Conservation (phyloP, 35 echinoderm and acorn worm species). For the Chiridota heheva region DNA sequence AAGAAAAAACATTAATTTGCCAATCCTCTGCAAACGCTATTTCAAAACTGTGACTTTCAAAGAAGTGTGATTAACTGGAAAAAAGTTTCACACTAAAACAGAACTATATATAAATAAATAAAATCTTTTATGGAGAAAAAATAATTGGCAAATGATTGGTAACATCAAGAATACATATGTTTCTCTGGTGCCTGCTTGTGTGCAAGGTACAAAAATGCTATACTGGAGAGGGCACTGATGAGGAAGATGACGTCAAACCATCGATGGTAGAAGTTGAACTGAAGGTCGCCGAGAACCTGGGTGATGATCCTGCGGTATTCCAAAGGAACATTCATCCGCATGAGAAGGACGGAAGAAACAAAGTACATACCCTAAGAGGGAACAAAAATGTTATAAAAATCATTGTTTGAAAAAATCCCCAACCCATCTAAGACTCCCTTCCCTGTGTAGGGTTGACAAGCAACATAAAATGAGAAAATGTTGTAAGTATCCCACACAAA, state of each 20-base stretch:
- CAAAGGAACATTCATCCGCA: slow-evolving; percentile 96
- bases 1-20: no score
- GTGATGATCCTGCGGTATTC: slow-evolving; percentile 96
- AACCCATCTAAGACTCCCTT: neutral
- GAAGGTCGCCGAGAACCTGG: slow-evolving; percentile 90
- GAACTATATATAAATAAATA: no score
- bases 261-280: slow-evolving; percentile 99
- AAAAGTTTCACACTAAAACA: no score
- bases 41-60: no score
- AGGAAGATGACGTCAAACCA: slow-evolving; percentile 99
- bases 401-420: neutral
- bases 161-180: slow-evolving; percentile 24
- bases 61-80: no score
- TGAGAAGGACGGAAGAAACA: slow-evolving; percentile 87
- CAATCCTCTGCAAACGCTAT: no score
- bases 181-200: slow-evolving; percentile 97
- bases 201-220: slow-evolving; percentile 87
- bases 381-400: slow-evolving; percentile 13
- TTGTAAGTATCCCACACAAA: no score
- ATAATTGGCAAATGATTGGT: no score
- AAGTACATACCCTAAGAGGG: slow-evolving; percentile 92
- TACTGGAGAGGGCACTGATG: slow-evolving; percentile 94
- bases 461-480: no score
- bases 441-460: neutral
- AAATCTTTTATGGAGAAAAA: no score